Percentiles rank a stretch among this genome's conserved stretches.
These are phyloP conservation scores for Meloidogyne hapla DNA, from an alignment of 1,140 invertebrate genomes.

Conservation along the genomic window DNA sequence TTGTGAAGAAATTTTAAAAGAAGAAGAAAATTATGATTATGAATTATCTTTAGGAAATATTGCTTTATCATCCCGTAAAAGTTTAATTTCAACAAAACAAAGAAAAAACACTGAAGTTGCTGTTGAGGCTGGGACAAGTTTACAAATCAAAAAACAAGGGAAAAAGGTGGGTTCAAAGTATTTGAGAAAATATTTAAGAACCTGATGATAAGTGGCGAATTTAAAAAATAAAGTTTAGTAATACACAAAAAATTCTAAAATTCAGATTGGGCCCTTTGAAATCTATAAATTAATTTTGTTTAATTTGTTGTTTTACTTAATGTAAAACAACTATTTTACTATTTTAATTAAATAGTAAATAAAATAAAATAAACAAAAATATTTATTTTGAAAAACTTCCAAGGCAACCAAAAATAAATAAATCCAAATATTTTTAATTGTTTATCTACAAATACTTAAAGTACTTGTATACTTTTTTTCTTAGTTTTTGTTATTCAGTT, in stretches of 20 bases:
- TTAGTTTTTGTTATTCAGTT: neutral
- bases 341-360: no score
- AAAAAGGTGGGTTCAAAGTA: neutral
- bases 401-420: neutral
- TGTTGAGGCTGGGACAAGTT: neutral
- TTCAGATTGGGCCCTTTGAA: no score
- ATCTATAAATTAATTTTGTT: no score
- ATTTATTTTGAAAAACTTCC: neutral
- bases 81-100: neutral
- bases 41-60: neutral
- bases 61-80: neutral
- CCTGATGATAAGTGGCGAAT: no score
- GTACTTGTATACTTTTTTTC: neutral
- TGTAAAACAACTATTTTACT: no score
- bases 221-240: no score
- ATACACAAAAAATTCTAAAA: no score
- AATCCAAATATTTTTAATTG: neutral
- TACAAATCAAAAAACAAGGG: neutral
- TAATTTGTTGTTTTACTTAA: no score
- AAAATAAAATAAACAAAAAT: neutral
- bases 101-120: neutral
- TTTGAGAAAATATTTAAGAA: no score
- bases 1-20: neutral
- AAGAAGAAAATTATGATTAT: neutral
- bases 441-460: neutral